A percentile compares a stretch with the other conserved stretches of the same genome.
Evolutionary conservation across 2,888 invertebrate genomes (phyloP).

Genomic region (Abrostola triplasia): DNA sequence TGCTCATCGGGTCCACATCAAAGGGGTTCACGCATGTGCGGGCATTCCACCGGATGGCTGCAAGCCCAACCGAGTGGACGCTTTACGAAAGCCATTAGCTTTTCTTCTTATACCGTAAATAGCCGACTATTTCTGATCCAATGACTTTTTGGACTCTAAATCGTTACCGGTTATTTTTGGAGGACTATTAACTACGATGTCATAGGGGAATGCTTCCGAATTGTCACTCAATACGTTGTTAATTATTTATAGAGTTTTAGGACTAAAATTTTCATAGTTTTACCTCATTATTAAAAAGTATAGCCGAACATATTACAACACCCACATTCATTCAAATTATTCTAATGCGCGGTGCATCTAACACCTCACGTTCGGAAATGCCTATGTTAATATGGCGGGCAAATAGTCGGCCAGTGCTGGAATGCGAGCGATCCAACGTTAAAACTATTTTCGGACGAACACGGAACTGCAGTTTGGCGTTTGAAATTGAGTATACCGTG

Average conservation of each 20-base stretch:
- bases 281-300: slow-evolving; percentile 26
- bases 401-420: slow-evolving; percentile 66
- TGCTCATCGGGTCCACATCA: slow-evolving; percentile 61
- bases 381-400: slow-evolving; percentile 66
- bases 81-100: slow-evolving; percentile 54
- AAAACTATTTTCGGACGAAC: slow-evolving; percentile 78
- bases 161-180: slow-evolving; percentile 35
- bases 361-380: slow-evolving; percentile 57
- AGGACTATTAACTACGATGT: slow-evolving; percentile 18
- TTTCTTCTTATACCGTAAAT: slow-evolving; percentile 57
- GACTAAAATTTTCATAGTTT: background rate
- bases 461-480: slow-evolving; percentile 69
- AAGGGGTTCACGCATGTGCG: slow-evolving; percentile 77
- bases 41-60: slow-evolving; percentile 63
- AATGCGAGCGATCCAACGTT: slow-evolving; percentile 72
- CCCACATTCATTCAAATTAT: slow-evolving; percentile 43
- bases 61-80: slow-evolving; percentile 61
- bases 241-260: background rate
- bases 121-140: slow-evolving; percentile 50
- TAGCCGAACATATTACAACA: slow-evolving; percentile 34
- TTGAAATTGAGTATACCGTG: slow-evolving; percentile 53
- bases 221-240: background rate
- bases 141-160: slow-evolving; percentile 36
- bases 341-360: slow-evolving; percentile 40
- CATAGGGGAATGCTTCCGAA: slow-evolving; percentile 4